phyloP scores from a whole-genome alignment of 2,888 invertebrate genomes.

The Limnephilus rhombicus region DNA sequence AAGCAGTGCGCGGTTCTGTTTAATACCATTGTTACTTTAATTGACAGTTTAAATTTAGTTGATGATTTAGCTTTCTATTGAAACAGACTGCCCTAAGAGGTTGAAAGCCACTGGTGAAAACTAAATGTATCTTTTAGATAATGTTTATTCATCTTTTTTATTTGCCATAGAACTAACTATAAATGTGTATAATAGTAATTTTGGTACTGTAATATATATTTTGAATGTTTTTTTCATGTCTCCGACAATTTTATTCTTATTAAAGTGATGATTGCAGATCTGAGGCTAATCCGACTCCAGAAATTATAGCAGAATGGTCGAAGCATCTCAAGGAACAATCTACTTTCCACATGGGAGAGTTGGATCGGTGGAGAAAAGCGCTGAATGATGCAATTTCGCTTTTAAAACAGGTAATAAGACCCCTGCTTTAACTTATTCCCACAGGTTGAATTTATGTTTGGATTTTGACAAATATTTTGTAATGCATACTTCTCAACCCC shows the following conservation, averaged over 20 bases:
- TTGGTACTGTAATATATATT: too few relatives aligned
- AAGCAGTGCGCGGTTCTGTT: too few relatives aligned
- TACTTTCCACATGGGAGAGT: conserved; percentile 87
- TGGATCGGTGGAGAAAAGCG: conserved; percentile 89
- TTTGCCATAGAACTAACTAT: conserved; percentile 1
- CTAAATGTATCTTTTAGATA: not conserved
- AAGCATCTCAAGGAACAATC: conserved; percentile 88
- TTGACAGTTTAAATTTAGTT: too few relatives aligned
- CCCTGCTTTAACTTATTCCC: not conserved
- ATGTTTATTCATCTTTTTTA: not conserved
- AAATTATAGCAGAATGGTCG: conserved; percentile 90
- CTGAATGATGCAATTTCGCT: conserved; percentile 84
- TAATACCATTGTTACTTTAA: too few relatives aligned
- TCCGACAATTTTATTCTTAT: not conserved
- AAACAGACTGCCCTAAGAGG: too few relatives aligned
- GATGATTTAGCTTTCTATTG: too few relatives aligned
- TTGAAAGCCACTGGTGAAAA: not conserved
- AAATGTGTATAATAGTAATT: too few relatives aligned
- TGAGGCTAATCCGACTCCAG: conserved; percentile 76
- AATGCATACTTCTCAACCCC: not conserved
- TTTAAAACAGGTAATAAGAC: conserved; percentile 82
- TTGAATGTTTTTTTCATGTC: not conserved
- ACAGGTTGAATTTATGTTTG: conserved; percentile 6
- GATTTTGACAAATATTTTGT: too few relatives aligned
- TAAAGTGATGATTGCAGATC: conserved; percentile 40